Base-by-base conservation (phyloP, 2,113 vertebrate species). In the Megalops atlanticus region DNA sequence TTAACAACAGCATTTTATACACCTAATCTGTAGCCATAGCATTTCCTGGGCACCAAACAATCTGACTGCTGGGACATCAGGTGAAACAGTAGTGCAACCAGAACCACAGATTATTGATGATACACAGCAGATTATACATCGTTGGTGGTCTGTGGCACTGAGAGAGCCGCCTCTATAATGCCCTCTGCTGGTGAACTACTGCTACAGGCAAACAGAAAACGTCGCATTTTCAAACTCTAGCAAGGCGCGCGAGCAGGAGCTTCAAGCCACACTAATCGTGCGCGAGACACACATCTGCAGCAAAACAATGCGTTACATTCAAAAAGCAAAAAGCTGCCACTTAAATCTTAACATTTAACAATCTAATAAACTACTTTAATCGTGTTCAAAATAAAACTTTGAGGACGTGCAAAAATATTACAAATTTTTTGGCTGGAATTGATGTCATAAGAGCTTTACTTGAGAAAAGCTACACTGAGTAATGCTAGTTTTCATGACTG, bases 321-420 rank as follows among this genome's bases (percentile, higher is more conserved):
- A 64, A 64, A 64, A 64, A 64, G 58, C 58, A 64, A 6, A 31
- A 64, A 64, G 58, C n/a, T 31, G 58, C n/a, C n/a, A 64, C 10
- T 64, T 64, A 31, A 64, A 64, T 64, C 49, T 54, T 16, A 54
- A 16, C 18, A 49, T 2, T 27, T 24, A 64, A 31, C n/a, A 0
- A 27, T 31, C n/a, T 2, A 64, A 64, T 64, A 31, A 64, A 27
- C 58, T 27, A 31, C 58, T 64, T 64, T 64, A 64, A 64, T 27
- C 58, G 21, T 64, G 24, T 27, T 54, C 18, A 54, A 54, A 64
- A 64, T 64, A 64, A 64, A 64, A 64, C 31, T 10, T 24, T 58
- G n/a, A 64, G 58, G n/a, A 64, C 31, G 58, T 64, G 58, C 58
- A 64, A 64, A 64, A 64, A 64, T 27, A 64, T n/a, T n/a, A n/a